These are phyloP conservation scores for Conchocele bisecta DNA, from an alignment of 2,888 invertebrate species.

Conservation along the genomic window DNA sequence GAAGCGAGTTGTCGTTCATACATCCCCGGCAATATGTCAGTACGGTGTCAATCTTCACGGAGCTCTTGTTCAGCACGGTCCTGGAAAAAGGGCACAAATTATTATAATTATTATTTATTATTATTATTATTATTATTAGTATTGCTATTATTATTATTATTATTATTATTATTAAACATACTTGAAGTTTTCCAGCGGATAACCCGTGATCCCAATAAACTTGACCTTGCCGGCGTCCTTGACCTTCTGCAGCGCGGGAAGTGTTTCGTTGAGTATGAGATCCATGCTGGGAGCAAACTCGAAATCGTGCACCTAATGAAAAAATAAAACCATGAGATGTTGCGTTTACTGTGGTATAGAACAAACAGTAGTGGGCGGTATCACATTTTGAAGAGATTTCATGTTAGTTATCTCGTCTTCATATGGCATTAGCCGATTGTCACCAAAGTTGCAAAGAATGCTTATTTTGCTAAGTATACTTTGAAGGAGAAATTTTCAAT, in stretches of 20 bases:
- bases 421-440: too few species aligned
- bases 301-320: constrained; percentile 92
- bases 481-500: too few species aligned
- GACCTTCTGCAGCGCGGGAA: constrained; percentile 91
- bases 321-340: too few species aligned
- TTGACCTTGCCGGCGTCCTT: constrained; percentile 88
- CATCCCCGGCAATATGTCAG: constrained; percentile 92
- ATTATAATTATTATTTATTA: not conserved
- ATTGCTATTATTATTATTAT: too few species aligned
- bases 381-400: too few species aligned
- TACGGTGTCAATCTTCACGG: constrained; percentile 87
- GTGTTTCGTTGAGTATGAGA: constrained; percentile 91
- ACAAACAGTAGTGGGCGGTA: too few species aligned
- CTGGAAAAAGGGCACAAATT: constrained; percentile 59
- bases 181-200: constrained; percentile 90
- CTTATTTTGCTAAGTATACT: too few species aligned
- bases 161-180: constrained; percentile 81
- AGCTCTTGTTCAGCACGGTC: constrained; percentile 86
- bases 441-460: too few species aligned
- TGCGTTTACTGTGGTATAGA: too few species aligned
- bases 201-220: constrained; percentile 92
- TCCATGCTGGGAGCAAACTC: constrained; percentile 92
- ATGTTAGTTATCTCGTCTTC: too few species aligned
- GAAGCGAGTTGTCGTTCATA: constrained; percentile 90
- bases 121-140: too few species aligned